Evolutionary conservation across 2,888 invertebrate species (phyloP), one percentile per base, ranked within the genome.

Genomic region (Formica aserva): DNA sequence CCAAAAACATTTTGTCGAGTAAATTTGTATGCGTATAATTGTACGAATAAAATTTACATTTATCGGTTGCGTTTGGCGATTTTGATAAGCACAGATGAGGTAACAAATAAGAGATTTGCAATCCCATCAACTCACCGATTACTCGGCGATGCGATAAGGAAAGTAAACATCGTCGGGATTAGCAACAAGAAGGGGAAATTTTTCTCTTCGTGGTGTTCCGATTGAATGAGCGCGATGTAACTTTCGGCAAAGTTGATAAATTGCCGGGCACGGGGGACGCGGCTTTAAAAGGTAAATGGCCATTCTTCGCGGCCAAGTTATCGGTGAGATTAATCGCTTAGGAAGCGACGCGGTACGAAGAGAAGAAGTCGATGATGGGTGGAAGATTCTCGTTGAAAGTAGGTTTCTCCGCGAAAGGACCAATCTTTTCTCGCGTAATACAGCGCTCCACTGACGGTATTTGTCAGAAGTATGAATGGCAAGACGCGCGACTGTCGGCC

Each of bases 321-420:
- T 82, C 83, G 77, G 67, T 62, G 77, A 67, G 83, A 69, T 60
- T 82, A 69, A 75, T 71, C 72, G 75, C 65, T 76, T 71, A 80
- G 67, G 32, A 38, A 26, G n/a, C 41, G 32, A 38, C 41, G 15
- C 32, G 62, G 45, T 41, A 26, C 35, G 62, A 63, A 8, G 35
- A 35, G 41, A 67, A 82, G 62, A 60, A 67, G 69, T 67, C 35
- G 48, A 35, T 11, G n/a, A 52, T n/a, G 35, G 35, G 26, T 35
- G 66, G 41, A 75, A 80, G 65, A 65, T 84, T n/a, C 67, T 80
- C 67, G n/a, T 41, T 38, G 72, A 82, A 82, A 80, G 84, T 83
- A 75, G 63, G 65, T 85, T 85, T 89, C 89, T 76, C 81, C 83
- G 65, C 75, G 77, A 38, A 38, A 77, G 38, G 26, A 38, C 85